Evolutionary conservation across 2,113 vertebrate species (phyloP), one percentile per base, ranked within the genome.

Genomic region (Capra hircus): DNA sequence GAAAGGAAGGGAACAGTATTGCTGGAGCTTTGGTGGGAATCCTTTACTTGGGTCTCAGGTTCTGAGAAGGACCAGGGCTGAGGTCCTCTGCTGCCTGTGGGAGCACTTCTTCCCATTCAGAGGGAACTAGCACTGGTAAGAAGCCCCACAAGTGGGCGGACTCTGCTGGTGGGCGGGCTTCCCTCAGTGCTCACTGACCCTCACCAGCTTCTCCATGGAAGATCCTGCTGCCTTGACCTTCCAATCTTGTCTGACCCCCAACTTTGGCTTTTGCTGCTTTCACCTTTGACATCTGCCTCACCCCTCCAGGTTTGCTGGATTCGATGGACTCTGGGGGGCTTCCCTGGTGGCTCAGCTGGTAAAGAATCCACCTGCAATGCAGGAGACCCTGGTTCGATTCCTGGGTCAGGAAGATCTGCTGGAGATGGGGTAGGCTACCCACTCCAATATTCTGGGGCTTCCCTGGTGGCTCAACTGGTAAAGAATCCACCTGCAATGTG

Each of bases 71-170:
- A 25, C 25, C 62, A 25, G 36, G 45, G 4, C 83, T 88, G 7
- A 10, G 53, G 30, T 36, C 23, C 64, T 40, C 13, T 11, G 59
- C 36, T 74, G 43, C 40, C 36, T 15, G 4, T 23, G 23, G 43
- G 36, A 48, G n/a, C 2, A 52, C 0, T 0, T 60, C 85, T 48
- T 62, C 19, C 1, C 6, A 33, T 5, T 10, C 13, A 60, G 7
- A 40, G 4, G n/a, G 50, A 59, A 16, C 13, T 9, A 7, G 36
- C 21, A 14, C 48, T 1, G 2, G 36, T 1, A 17, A 16, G 59
- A 59, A 71, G 50, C 17, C 57, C 27, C 3, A 0, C 50, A 30
- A 3, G 21, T 0, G 5, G 30, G 3, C 0, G 1, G 50, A 6
- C 45, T 78, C n/a, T 25, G 19, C 78, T 30, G n/a, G 23, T 1